These are phyloP conservation scores for Odontesthes bonariensis DNA, from an alignment of 2,113 vertebrate species.

Conservation along the genomic window DNA sequence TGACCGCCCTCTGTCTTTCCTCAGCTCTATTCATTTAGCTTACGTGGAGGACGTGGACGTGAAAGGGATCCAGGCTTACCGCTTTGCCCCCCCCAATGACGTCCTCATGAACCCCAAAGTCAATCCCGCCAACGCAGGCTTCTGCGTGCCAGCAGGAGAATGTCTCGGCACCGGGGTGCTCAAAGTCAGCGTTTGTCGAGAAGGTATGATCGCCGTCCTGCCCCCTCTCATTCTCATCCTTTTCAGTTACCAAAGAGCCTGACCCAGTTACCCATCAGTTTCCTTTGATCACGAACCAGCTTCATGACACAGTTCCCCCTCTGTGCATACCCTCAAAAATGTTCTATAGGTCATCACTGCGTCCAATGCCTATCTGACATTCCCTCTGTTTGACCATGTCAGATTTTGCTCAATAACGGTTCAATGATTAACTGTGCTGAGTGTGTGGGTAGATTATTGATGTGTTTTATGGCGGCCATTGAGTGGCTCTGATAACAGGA, in stretches of 20 bases:
- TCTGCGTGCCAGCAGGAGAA: conserved; percentile 91
- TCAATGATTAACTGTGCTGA: conserved; percentile 73
- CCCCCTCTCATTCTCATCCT: not conserved
- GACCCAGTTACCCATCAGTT: conserved; percentile 41
- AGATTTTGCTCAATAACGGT: conserved; percentile 46
- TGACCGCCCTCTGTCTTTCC: not conserved
- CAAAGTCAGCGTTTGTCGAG: conserved; percentile 92
- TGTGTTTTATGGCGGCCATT: conserved; percentile 56
- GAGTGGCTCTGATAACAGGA: conserved; percentile 49
- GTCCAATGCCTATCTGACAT: conserved; percentile 29
- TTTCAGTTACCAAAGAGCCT: not conserved
- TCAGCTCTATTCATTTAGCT: conserved; percentile 91
- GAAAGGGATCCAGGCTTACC: conserved; percentile 90
- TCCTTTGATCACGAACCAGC: conserved; percentile 26
- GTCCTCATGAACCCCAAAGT: conserved; percentile 87
- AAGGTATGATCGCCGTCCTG: conserved; percentile 80
- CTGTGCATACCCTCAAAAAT: not conserved
- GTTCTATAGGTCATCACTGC: not conserved
- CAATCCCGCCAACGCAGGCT: conserved; percentile 91
- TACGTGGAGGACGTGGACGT: conserved; percentile 88
- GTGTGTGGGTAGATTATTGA: conserved; percentile 23
- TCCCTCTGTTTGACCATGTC: conserved; percentile 56
- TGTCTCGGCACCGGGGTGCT: conserved; percentile 92
- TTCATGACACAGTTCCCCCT: conserved; percentile 23
- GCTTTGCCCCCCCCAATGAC: conserved; percentile 88